phyloP scores from a whole-genome alignment of 1,140 invertebrate genomes.

The Trichomalopsis sarcophagae region DNA sequence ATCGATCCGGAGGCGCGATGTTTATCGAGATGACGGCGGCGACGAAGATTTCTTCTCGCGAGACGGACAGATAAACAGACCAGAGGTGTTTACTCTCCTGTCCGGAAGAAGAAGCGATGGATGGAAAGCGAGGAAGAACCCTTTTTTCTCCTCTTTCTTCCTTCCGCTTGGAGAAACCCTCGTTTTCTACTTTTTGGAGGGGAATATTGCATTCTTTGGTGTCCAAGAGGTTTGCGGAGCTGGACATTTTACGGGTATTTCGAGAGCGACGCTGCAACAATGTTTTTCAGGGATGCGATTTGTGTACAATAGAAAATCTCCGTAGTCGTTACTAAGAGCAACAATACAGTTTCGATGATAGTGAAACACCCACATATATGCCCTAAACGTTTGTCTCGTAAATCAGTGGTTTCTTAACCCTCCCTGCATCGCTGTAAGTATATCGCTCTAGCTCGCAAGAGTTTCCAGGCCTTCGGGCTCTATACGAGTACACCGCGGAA shows the following conservation, averaged over 20 bases:
- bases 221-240: neutral
- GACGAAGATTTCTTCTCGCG: neutral
- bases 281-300: neutral
- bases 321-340: too few relatives aligned
- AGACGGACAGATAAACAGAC: neutral
- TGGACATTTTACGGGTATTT: neutral
- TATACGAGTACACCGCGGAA: neutral
- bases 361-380: too few relatives aligned
- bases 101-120: neutral
- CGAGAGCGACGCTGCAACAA: neutral
- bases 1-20: neutral
- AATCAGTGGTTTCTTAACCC: neutral
- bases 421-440: neutral
- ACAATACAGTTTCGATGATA: neutral
- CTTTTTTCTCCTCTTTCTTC: neutral
- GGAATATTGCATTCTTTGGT: neutral
- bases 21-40: neutral
- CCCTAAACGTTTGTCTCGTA: neutral
- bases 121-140: neutral
- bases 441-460: neutral
- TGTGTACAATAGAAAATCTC: too few relatives aligned
- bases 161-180: neutral
- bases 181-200: neutral
- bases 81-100: conserved; percentile 13
- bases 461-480: neutral